Conservation (phyloP, 2,888 invertebrate species). For the Agriotes lineatus region DNA sequence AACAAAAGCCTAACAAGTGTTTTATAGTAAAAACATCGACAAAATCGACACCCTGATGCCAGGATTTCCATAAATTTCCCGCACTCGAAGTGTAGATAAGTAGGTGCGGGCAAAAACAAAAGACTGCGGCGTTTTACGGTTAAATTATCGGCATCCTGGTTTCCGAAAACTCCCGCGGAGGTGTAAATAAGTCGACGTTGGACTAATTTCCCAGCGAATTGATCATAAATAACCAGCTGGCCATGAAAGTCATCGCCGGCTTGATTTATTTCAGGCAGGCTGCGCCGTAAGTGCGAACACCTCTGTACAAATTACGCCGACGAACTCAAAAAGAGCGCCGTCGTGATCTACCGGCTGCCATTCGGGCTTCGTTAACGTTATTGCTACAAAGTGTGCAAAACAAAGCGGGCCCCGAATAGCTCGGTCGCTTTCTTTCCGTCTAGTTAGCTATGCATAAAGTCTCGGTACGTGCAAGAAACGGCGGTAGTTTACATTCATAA, state of each 20-base stretch:
- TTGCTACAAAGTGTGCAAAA: not conserved
- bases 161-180: not conserved
- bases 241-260: slow-evolving; percentile 51
- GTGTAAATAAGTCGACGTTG: slow-evolving; percentile 45
- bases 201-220: slow-evolving; percentile 51
- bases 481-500: slow-evolving; percentile 47
- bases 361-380: slow-evolving; percentile 1
- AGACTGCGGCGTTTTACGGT: no score
- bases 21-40: no score
- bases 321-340: slow-evolving; percentile 25
- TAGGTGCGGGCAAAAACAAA: no score
- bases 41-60: no score
- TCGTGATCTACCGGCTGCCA: not conserved
- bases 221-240: slow-evolving; percentile 51
- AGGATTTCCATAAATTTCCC: no score
- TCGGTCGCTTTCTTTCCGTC: slow-evolving; percentile 6
- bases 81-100: no score
- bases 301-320: slow-evolving; percentile 51
- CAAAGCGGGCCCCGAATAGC: not conserved
- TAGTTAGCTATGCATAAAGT: slow-evolving; percentile 34
- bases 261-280: slow-evolving; percentile 55
- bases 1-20: no score
- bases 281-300: slow-evolving; percentile 56
- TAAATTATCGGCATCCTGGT: not conserved
- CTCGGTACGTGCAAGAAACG: slow-evolving; percentile 36